Base-by-base conservation (phyloP, 2,113 vertebrate genomes). In the Chamaetylas fuelleborni region DNA sequence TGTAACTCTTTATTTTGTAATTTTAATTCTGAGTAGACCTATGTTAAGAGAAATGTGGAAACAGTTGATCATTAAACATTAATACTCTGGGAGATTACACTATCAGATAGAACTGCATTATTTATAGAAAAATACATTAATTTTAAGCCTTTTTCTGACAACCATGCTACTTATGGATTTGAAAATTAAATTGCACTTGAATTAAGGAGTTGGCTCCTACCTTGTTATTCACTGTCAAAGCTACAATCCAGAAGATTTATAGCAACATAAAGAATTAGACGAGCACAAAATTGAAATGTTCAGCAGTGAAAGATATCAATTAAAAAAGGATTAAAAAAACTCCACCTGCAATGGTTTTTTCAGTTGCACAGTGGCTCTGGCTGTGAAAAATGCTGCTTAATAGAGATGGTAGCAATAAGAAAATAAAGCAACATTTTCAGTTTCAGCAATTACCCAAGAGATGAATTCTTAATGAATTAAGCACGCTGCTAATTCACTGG, bases 381-480 rank as follows among this genome's bases (percentile, higher is more conserved):
- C 38, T 94, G 42, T 73, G 28, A 22, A 6, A 81, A 34, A 33
- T 66, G 25, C 19, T 67, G 8, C 40, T 79, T 61, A 65, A 61
- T 16, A 40, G 6, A 57, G 19, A 43, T 10, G 16, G 11, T 8
- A 67, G 47, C 22, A 74, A 12, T 28, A 60, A 38, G 43, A 64
- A 86, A 53, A 2, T 14, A 12, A 86, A 87, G 24, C 20, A 69
- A 89, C 80, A 82, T 92, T 93, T 95, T 92, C 36, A 89, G 60
- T 74, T 93, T 85, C 65, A 85, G 57, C 78, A 92, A 70, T 95
- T 95, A 94, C 85, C 66, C 85, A 81, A 76, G 73, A 92, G 94
- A 91, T 61, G 42, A 90, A 54, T 86, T 92, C 92, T 48, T 82
- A 87, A 90, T 85, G 86, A 95, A 95, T 90, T 96, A 94, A 94